phyloP scores from a whole-genome alignment of 2,797 vertebrate species.

The Galaxias olidus region DNA sequence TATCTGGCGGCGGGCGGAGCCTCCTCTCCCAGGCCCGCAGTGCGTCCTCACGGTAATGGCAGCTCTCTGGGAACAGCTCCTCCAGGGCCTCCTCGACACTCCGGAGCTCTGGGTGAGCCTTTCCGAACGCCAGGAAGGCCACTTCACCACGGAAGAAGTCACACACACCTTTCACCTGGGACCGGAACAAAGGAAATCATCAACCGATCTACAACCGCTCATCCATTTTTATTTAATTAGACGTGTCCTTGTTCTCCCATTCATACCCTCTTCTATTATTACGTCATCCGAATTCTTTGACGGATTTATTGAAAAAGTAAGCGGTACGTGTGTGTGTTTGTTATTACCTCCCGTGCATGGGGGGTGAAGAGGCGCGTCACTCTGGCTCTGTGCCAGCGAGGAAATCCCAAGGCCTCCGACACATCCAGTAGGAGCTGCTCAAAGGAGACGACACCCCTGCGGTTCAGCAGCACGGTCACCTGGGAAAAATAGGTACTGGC shows the following conservation, averaged over 20 bases:
- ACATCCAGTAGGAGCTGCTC: conserved; percentile 91
- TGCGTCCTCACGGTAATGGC: conserved; percentile 66
- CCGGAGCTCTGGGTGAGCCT: conserved; percentile 80
- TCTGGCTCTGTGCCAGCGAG: conserved; percentile 88
- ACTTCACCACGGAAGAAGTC: conserved; percentile 93
- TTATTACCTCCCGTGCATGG: conserved; percentile 84
- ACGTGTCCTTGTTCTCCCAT: no score
- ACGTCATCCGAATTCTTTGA: no score
- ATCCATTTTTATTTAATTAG: background rate
- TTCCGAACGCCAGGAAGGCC: conserved; percentile 89
- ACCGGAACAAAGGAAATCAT: background rate
- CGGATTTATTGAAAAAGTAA: no score
- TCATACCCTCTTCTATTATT: no score
- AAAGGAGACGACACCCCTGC: conserved; percentile 89
- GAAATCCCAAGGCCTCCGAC: conserved; percentile 93
- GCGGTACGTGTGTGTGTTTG: no score
- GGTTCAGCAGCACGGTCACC: conserved; percentile 86
- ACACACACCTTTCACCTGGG: conserved; percentile 83
- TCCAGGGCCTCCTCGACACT: conserved; percentile 84
- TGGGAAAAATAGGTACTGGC: conserved; percentile 30
- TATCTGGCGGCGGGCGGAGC: conserved; percentile 74
- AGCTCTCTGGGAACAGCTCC: conserved; percentile 86
- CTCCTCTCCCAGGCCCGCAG: conserved; percentile 78
- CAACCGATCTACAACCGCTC: background rate
- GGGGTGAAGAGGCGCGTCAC: conserved; percentile 89